Conservation (phyloP, 2,888 invertebrate species). For the Papilio gigon region DNA sequence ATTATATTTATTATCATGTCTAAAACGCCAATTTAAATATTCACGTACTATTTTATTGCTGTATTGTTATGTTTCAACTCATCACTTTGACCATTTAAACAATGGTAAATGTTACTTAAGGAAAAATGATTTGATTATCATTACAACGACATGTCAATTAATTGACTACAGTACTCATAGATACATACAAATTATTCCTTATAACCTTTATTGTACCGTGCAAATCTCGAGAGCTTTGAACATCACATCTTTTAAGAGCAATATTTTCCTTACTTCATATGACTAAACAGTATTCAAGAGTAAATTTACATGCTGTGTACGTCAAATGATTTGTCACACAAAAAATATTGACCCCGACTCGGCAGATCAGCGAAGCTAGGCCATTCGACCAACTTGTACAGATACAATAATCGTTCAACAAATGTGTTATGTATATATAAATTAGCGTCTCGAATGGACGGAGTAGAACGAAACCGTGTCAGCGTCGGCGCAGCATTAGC, state of each 20-base stretch:
- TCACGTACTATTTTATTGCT: background rate
- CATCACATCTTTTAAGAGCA: background rate
- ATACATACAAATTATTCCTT: background rate
- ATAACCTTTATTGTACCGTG: background rate
- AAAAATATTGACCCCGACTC: conserved; percentile 38
- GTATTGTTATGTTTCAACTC: background rate
- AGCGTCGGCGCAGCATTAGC: conserved; percentile 54
- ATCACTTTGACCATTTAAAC: background rate
- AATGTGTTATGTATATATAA: conserved; percentile 50
- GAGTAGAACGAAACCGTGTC: conserved; percentile 60
- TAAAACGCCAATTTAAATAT: conserved; percentile 9
- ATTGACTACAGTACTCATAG: background rate
- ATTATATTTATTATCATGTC: conserved; percentile 26
- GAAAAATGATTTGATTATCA: background rate
- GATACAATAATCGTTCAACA: conserved; percentile 37
- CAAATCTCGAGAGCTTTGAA: background rate
- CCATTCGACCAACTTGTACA: conserved; percentile 21
- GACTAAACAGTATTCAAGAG: background rate
- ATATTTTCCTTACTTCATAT: background rate
- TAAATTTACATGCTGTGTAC: background rate
- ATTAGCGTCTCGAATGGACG: conserved; percentile 60
- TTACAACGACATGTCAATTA: background rate
- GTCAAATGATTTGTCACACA: conserved; percentile 14
- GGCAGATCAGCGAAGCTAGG: conserved; percentile 35
- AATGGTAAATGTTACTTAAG: too few relatives aligned